Conservation (phyloP, 35 echinoderm and acorn worm species). For the Ophioderma brevispina region DNA sequence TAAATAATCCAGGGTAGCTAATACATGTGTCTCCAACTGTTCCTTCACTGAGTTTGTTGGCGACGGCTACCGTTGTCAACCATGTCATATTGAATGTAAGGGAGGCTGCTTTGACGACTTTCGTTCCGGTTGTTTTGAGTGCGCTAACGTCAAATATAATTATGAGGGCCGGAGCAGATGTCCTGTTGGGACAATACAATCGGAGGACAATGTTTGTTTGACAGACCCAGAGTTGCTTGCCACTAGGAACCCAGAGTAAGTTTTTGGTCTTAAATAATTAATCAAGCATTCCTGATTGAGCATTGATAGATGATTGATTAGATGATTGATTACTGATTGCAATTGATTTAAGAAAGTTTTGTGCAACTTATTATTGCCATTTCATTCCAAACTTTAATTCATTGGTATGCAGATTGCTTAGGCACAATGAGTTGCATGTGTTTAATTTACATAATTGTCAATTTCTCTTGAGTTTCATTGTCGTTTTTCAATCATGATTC, state of each 20-base stretch:
- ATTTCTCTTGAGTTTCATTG: no score
- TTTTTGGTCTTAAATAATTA: no score
- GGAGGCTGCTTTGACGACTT: conserved; percentile 75
- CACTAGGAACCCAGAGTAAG: background rate
- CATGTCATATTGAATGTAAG: conserved; percentile 70
- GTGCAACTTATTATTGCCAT: no score
- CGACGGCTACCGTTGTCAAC: conserved; percentile 29
- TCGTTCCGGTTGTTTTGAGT: conserved; percentile 56
- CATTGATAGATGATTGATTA: no score
- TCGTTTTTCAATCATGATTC: no score
- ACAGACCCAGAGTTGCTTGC: background rate
- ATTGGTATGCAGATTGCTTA: no score
- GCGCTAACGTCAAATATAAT: conserved; percentile 56
- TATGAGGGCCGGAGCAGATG: conserved; percentile 45
- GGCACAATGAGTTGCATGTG: no score
- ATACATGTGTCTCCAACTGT: conserved; percentile 58
- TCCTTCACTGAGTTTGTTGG: background rate
- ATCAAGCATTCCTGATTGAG: no score
- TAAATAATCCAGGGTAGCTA: background rate
- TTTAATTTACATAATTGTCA: no score
- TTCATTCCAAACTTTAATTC: no score
- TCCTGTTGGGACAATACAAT: background rate
- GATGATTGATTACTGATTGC: no score
- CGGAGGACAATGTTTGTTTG: conserved; percentile 48
- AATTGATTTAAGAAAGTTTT: no score